Evolutionary conservation across 2,113 vertebrate genomes (phyloP).

Genomic region (human (Homo sapiens)): DNA sequence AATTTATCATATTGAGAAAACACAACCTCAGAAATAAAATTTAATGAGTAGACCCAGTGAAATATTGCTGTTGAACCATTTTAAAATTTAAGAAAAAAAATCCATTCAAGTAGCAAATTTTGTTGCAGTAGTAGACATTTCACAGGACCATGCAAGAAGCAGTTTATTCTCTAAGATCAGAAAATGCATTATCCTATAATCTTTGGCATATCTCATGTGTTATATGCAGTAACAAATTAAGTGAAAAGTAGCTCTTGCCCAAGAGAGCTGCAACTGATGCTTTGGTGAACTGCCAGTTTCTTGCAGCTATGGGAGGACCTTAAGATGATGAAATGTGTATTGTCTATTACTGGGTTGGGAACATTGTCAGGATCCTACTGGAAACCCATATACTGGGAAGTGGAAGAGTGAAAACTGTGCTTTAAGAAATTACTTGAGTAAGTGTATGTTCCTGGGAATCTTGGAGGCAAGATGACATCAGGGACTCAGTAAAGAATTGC

Average conservation of each 20-base stretch:
- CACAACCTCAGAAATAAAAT: background rate
- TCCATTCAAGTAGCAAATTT: background rate
- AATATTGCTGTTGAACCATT: background rate
- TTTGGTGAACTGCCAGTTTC: background rate
- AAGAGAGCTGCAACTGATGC: background rate
- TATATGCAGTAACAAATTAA: background rate
- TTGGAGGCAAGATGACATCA: background rate
- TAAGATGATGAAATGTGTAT: background rate
- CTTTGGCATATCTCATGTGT: background rate
- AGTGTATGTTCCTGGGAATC: background rate
- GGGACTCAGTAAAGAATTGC: background rate
- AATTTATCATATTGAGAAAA: slow-evolving; percentile 26
- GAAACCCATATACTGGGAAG: background rate
- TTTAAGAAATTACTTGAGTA: background rate
- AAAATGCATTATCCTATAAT: background rate
- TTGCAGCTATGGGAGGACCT: background rate
- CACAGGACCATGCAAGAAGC: background rate
- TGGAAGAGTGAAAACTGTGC: background rate
- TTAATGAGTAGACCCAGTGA: background rate
- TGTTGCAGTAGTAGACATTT: background rate
- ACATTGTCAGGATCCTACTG: background rate
- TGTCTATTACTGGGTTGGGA: background rate
- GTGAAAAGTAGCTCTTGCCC: background rate
- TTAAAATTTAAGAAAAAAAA: background rate
- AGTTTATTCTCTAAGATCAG: background rate